A percentile compares a stretch with the other conserved stretches of the same genome.
Conservation (phyloP, 2,113 vertebrate species). For the Brachionichthys hirsutus region DNA sequence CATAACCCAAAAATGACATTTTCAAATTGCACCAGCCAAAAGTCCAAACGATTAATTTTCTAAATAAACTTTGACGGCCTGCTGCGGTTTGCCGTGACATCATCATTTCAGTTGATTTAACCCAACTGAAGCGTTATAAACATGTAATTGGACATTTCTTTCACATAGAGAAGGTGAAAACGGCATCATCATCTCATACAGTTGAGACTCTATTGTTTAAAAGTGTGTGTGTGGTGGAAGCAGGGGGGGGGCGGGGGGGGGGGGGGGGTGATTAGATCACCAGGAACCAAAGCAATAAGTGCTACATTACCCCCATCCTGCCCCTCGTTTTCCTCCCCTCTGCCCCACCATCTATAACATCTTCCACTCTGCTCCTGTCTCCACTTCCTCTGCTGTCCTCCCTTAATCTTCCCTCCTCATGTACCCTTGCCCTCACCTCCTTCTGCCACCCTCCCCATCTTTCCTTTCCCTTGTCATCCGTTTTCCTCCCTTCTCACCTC, state of each 20-base stretch:
- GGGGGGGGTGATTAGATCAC: constrained; percentile 61
- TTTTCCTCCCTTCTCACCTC: constrained; percentile 14
- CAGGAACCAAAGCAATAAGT: constrained; percentile 59
- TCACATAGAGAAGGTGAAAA: constrained; percentile 1
- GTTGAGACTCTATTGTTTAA: constrained; percentile 16
- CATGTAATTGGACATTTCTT: background rate
- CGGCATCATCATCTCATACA: background rate
- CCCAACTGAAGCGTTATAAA: background rate
- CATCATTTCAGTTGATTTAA: background rate
- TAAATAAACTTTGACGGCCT: no score
- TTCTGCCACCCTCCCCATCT: constrained; percentile 5
- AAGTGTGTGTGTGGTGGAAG: constrained; percentile 7
- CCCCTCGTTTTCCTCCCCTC: constrained; percentile 40
- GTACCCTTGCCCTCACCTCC: background rate
- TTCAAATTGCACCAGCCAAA: no score
- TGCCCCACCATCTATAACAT: constrained; percentile 56
- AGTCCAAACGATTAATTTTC: no score
- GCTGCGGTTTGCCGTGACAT: no score
- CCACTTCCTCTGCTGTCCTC: constrained; percentile 29
- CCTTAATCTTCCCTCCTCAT: constrained; percentile 37
- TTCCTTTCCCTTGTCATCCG: constrained; percentile 9
- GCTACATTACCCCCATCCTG: constrained; percentile 51
- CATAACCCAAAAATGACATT: no score
- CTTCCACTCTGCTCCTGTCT: constrained; percentile 33
- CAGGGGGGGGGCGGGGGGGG: constrained; percentile 13